Evolutionary conservation across 2,888 invertebrate genomes (phyloP).

Genomic region (Drosophila nr. perissopoda): DNA sequence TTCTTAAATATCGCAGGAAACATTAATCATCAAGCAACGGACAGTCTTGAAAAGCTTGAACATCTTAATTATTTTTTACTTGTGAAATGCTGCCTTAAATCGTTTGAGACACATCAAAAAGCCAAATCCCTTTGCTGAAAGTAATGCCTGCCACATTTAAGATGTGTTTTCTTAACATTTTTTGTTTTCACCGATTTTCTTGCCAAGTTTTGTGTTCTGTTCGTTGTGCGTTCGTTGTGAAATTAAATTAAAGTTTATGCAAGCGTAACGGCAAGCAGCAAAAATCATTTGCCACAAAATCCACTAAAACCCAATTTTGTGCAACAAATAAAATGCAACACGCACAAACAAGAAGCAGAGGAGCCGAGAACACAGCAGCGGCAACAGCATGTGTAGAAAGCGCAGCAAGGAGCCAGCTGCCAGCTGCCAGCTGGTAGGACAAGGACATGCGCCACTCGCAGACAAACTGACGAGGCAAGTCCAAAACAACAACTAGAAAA

Average conservation of each 20-base stretch:
- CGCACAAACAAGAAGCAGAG: slow-evolving; percentile 56
- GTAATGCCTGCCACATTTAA: slow-evolving; percentile 1
- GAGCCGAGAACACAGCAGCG: background rate
- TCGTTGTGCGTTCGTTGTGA: slow-evolving; percentile 41
- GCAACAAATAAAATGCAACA: slow-evolving; percentile 77
- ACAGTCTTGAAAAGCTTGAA: background rate
- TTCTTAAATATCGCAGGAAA: background rate
- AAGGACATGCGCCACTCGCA: slow-evolving; percentile 32
- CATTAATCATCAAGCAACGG: background rate
- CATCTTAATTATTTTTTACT: background rate
- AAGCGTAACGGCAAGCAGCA: slow-evolving; percentile 77
- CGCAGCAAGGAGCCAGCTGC: slow-evolving; percentile 27
- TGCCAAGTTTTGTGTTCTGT: slow-evolving; percentile 15
- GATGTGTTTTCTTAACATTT: slow-evolving; percentile 15
- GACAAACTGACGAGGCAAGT: slow-evolving; percentile 23
- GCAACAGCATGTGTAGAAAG: slow-evolving; percentile 44
- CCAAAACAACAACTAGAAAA: slow-evolving; percentile 3
- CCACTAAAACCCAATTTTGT: slow-evolving; percentile 80
- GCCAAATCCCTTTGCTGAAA: slow-evolving; percentile 13
- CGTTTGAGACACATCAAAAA: slow-evolving; percentile 22
- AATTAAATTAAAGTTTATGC: slow-evolving; percentile 81
- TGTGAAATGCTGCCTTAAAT: slow-evolving; percentile 29
- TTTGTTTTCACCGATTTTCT: background rate
- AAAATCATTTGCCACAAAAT: slow-evolving; percentile 81
- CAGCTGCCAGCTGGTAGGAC: slow-evolving; percentile 23